Percentiles rank a stretch among this genome's conserved stretches.
phyloP scores from a whole-genome alignment of 2,797 vertebrate species.

The Melanotaenia pygmaea region DNA sequence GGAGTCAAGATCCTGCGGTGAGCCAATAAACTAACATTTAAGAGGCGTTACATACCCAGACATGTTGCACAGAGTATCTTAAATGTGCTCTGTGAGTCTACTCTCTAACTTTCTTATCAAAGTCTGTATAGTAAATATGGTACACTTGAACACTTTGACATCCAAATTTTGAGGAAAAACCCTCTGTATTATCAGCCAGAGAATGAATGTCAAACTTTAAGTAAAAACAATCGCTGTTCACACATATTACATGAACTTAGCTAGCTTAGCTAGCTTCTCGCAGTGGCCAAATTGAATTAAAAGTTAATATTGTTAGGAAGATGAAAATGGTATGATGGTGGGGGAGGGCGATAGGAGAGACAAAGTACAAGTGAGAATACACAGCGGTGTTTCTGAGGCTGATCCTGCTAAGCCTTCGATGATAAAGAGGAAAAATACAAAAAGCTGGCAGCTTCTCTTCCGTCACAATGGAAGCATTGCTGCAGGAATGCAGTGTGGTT shows the following conservation, averaged over 20 bases:
- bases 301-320: slow-evolving; percentile 36
- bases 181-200: neutral
- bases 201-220: neutral
- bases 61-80: neutral
- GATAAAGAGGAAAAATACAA: neutral
- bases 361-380: slow-evolving; percentile 7
- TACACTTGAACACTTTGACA: neutral
- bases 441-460: neutral
- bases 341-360: slow-evolving; percentile 7
- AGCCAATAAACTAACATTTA: slow-evolving; percentile 13
- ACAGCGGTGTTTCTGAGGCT: neutral
- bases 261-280: neutral
- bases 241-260: neutral
- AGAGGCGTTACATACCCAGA: slow-evolving; percentile 22
- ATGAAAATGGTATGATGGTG: slow-evolving; percentile 2
- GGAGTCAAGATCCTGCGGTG: slow-evolving; percentile 22
- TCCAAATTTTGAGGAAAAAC: neutral
- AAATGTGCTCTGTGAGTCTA: neutral
- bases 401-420: neutral
- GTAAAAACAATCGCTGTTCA: neutral
- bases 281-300: slow-evolving; percentile 26
- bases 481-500: neutral
- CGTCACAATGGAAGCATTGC: neutral
- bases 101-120: neutral
- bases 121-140: neutral